Evolutionary conservation across 2,113 vertebrate genomes (phyloP).

Genomic region (Bettongia penicillata): DNA sequence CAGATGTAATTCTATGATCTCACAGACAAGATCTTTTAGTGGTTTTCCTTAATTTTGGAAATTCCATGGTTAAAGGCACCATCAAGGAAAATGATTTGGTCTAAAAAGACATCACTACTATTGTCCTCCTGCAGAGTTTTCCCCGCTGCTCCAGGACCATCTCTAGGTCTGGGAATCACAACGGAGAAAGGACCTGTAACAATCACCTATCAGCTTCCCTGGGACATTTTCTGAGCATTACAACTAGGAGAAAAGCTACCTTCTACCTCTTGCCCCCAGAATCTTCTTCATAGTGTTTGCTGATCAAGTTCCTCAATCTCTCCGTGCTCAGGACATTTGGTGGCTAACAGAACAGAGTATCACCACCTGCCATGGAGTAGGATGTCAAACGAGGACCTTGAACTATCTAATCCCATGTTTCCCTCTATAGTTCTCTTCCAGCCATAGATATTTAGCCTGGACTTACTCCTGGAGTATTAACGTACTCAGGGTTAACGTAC

Average conservation of each 20-base stretch:
- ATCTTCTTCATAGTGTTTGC: not conserved
- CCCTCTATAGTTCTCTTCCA: not conserved
- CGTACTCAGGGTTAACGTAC: not conserved
- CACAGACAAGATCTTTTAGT: not conserved
- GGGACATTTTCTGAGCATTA: not conserved
- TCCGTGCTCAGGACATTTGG: not conserved
- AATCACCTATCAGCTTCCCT: not conserved
- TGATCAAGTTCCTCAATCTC: not conserved
- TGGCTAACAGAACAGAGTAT: not conserved
- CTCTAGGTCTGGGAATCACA: not conserved
- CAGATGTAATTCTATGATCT: not conserved
- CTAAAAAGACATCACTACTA: not conserved
- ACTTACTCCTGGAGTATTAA: not conserved
- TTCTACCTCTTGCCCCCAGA: not conserved
- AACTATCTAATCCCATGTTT: not conserved
- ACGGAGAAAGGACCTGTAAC: not conserved
- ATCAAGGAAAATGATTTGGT: not conserved
- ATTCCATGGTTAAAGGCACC: not conserved
- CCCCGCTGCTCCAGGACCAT: not conserved
- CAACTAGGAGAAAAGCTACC: not conserved
- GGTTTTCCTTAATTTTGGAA: not conserved
- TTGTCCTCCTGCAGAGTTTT: not conserved
- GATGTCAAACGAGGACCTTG: not conserved
- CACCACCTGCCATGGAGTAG: not conserved
- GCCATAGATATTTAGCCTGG: not conserved